Conservation (phyloP, 1,140 invertebrate genomes). For the Drosophila rufa region DNA sequence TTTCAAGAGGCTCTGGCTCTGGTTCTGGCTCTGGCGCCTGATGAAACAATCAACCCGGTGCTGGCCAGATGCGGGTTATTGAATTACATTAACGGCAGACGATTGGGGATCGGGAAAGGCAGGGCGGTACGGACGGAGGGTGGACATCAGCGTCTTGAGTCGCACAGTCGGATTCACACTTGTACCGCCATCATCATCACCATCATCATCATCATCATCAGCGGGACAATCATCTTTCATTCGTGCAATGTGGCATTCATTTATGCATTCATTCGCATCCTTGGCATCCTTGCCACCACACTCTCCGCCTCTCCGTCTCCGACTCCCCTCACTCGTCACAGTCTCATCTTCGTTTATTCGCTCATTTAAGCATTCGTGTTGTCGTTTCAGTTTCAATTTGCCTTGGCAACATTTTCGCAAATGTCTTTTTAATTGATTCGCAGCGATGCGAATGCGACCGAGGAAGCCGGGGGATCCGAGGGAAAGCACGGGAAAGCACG, state of each 20-base stretch:
- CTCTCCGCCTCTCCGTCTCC: background rate
- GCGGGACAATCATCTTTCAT: conserved; percentile 57
- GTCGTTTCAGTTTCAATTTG: conserved; percentile 69
- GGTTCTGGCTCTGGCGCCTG: background rate
- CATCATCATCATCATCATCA: conserved; percentile 10
- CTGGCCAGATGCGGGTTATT: conserved; percentile 42
- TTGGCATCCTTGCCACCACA: background rate
- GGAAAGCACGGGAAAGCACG: background rate
- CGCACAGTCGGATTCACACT: conserved; percentile 32
- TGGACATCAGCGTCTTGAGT: conserved; percentile 29
- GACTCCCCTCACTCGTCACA: background rate
- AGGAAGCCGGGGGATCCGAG: background rate
- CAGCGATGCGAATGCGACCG: conserved; percentile 39
- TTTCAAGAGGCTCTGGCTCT: background rate
- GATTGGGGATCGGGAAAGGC: background rate
- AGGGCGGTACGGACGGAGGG: background rate
- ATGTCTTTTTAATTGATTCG: conserved; percentile 79
- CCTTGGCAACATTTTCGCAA: conserved; percentile 70
- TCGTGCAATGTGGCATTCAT: conserved; percentile 62
- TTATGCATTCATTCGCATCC: conserved; percentile 52
- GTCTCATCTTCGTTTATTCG: conserved; percentile 50
- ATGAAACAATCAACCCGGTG: conserved; percentile 33
- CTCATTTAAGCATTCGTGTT: conserved; percentile 62
- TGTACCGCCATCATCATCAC: conserved; percentile 14
- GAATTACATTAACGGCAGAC: conserved; percentile 37